These are phyloP conservation scores for Chloebia gouldiae DNA, from an alignment of 2,113 vertebrate genomes.

Conservation along the genomic window DNA sequence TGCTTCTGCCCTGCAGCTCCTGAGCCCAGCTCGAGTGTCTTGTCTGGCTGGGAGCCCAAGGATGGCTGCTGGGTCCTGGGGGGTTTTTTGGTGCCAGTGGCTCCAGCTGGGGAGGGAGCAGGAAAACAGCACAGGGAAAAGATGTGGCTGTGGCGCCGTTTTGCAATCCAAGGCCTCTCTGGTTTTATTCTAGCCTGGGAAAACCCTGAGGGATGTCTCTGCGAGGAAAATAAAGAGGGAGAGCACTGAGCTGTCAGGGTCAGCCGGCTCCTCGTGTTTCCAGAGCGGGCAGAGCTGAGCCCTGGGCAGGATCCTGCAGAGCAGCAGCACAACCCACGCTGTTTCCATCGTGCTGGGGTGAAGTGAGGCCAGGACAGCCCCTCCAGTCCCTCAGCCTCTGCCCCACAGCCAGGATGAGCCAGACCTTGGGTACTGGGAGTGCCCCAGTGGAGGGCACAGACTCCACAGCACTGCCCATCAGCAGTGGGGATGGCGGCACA, in stretches of 20 bases:
- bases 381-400: not conserved
- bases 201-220: constrained; percentile 23
- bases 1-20: not conserved
- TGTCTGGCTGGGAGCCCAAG: not conserved
- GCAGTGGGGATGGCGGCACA: not conserved
- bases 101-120: not conserved
- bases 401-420: not conserved
- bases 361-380: not conserved
- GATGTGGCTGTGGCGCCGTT: not conserved
- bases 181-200: constrained; percentile 24
- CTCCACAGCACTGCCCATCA: no score
- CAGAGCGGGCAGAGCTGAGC: not conserved
- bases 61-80: not conserved
- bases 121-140: not conserved
- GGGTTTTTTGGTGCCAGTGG: not conserved
- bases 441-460: not conserved
- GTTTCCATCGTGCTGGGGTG: not conserved
- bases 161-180: not conserved
- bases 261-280: not conserved
- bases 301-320: not conserved
- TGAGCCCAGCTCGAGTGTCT: not conserved
- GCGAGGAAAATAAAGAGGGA: not conserved
- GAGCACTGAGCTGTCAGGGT: not conserved
- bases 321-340: not conserved
- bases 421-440: not conserved